Evolutionary conservation across 2,888 invertebrate genomes (phyloP).

Genomic region (Netelia fuscicornis): DNA sequence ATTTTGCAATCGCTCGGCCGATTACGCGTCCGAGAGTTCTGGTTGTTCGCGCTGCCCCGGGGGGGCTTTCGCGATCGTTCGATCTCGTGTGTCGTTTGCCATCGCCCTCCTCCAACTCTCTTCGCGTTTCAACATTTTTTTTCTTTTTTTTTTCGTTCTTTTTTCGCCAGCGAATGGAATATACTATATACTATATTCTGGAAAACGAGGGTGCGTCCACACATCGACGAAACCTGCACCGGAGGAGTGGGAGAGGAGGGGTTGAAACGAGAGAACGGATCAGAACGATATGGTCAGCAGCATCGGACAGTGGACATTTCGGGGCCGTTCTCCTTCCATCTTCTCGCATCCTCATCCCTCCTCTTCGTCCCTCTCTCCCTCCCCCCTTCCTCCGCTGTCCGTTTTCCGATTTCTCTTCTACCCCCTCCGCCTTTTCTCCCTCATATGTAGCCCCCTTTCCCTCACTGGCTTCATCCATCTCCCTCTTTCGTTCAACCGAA

Average conservation of each 20-base stretch:
- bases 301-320: conserved; percentile 75
- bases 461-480: conserved; percentile 39
- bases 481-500: conserved; percentile 69
- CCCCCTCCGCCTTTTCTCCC: conserved; percentile 61
- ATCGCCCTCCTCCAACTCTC: neutral
- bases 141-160: conserved; percentile 50
- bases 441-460: conserved; percentile 46
- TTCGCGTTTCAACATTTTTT: conserved; percentile 51
- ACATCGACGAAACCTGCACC: conserved; percentile 60
- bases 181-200: conserved; percentile 54
- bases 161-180: conserved; percentile 61
- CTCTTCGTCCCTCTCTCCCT: neutral
- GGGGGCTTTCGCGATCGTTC: conserved; percentile 51
- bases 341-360: neutral
- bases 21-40: conserved; percentile 49
- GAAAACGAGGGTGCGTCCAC: conserved; percentile 65
- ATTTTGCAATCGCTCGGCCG: conserved; percentile 52
- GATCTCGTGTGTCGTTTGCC: conserved; percentile 53
- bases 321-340: conserved; percentile 43
- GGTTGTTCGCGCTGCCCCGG: conserved; percentile 18
- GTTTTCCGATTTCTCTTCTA: conserved; percentile 48
- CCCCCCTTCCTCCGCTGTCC: neutral
- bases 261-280: conserved; percentile 62
- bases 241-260: conserved; percentile 20
- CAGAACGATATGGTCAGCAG: conserved; percentile 73